Evolutionary conservation across 2,888 invertebrate species (phyloP), one percentile per base, ranked within the genome.

Genomic region (Dolomedes plantarius): DNA sequence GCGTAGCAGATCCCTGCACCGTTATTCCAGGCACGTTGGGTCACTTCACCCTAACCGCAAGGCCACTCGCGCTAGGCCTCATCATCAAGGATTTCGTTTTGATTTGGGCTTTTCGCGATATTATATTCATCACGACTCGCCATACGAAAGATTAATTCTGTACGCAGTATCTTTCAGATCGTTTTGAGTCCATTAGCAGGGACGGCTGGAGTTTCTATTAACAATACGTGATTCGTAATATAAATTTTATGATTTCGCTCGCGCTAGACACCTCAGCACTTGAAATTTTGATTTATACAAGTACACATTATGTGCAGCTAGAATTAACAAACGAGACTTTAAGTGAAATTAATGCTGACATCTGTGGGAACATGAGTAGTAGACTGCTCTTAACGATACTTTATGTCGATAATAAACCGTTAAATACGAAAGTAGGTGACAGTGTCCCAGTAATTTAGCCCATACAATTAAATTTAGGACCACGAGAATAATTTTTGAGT

Each of bases 21-120:
- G 67, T 71, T 71, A 82, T 82, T 75, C 82, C 13, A 13, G 39
- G 75, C 82, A 82, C 82, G 82, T 82, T 75, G 75, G 74, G 68
- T 81, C 81, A 74, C 50, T 68, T 73, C 80, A 73, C 73, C 62
- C 27, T 27, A 46, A 67, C 27, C 50, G 56, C 73, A 80, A 81
- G 81, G 81, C 81, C 74, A 81, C 68, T 68, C 46, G 9, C 23
- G 32, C 39, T 68, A 64, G 50, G 13, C 68, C 50, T 81, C 73
- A 73, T 73, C 68, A 74, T 56, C 62, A 69, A 81, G 56, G 68
- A 69, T 69, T 72, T 74, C 65, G 28, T 39, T 68, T 62, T 36
- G 46, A 46, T 68, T 73, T 78, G 19, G 28, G 28, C 68, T 68
- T 62, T 36, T 73, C 32, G 68, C 31, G 67, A 67, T 67, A 68